These are phyloP conservation scores for Matsumurasca onukii DNA, from an alignment of 1,140 invertebrate genomes.

Conservation along the genomic window DNA sequence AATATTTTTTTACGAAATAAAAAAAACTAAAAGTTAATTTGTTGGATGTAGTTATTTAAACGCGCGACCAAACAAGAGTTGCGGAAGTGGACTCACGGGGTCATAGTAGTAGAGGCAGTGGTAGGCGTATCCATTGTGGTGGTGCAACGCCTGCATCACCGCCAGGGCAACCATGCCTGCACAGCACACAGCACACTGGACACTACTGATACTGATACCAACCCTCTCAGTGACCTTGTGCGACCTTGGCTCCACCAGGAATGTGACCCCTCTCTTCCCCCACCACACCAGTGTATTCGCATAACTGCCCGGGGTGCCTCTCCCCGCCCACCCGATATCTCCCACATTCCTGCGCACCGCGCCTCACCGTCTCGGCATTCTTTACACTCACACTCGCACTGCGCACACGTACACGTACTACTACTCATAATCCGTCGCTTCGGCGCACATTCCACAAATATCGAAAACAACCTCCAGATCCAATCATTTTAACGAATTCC, in stretches of 20 bases:
- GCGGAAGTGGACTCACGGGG: constrained; percentile 1
- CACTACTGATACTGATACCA: background rate
- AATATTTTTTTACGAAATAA: no score
- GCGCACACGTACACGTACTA: background rate
- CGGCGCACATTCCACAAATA: no score
- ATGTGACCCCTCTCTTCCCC: constrained; percentile 4
- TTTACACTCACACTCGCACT: background rate
- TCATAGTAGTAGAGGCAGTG: constrained; percentile 19
- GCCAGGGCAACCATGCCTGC: background rate
- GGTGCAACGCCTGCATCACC: background rate
- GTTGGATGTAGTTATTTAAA: no score
- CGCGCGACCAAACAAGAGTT: no score
- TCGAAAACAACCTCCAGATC: no score
- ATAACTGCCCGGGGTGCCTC: background rate
- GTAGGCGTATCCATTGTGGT: background rate
- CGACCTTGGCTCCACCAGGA: constrained; percentile 12
- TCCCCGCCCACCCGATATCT: background rate
- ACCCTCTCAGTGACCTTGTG: constrained; percentile 4
- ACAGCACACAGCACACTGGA: background rate
- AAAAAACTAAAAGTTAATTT: no score
- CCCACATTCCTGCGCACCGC: background rate
- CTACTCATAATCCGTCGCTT: no score
- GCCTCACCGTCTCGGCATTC: no score
- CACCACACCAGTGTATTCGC: background rate
- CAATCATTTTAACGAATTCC: no score